These are phyloP conservation scores for Crotalus tigris DNA, from an alignment of 2,113 vertebrate genomes.

Conservation along the genomic window DNA sequence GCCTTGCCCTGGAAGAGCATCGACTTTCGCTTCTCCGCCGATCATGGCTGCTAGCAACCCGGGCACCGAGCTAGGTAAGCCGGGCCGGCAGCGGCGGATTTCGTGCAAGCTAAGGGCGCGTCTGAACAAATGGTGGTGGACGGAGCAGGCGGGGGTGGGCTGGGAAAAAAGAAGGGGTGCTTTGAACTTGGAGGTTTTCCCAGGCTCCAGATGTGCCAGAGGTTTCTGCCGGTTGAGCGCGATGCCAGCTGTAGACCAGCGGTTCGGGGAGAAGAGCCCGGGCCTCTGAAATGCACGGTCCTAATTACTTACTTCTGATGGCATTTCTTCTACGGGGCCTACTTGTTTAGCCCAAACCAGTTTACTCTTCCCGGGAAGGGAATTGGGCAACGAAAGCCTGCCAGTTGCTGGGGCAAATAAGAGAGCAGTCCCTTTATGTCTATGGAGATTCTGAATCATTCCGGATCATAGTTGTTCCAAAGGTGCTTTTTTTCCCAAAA, in stretches of 20 bases:
- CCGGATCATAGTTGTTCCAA: too few species aligned
- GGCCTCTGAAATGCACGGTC: neutral
- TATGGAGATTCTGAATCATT: neutral
- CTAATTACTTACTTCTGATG: neutral
- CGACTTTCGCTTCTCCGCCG: neutral
- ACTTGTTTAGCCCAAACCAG: neutral
- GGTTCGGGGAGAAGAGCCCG: neutral
- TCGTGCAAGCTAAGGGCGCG: neutral
- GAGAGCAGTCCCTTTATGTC: neutral
- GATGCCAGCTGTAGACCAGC: neutral
- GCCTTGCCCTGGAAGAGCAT: neutral
- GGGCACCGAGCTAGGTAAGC: constrained; percentile 66
- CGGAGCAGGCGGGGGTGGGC: neutral
- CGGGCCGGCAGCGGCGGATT: too few species aligned
- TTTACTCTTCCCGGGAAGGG: neutral
- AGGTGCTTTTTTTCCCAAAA: neutral
- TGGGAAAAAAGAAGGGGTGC: neutral
- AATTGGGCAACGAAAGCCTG: neutral
- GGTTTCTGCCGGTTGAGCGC: neutral
- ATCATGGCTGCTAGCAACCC: constrained; percentile 51
- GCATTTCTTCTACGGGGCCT: neutral
- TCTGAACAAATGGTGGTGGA: neutral
- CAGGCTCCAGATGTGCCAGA: neutral
- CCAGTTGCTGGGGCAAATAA: neutral
- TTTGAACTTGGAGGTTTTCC: neutral